phyloP scores from a whole-genome alignment of 2,888 invertebrate genomes.

The Lycophotia porphyrea region DNA sequence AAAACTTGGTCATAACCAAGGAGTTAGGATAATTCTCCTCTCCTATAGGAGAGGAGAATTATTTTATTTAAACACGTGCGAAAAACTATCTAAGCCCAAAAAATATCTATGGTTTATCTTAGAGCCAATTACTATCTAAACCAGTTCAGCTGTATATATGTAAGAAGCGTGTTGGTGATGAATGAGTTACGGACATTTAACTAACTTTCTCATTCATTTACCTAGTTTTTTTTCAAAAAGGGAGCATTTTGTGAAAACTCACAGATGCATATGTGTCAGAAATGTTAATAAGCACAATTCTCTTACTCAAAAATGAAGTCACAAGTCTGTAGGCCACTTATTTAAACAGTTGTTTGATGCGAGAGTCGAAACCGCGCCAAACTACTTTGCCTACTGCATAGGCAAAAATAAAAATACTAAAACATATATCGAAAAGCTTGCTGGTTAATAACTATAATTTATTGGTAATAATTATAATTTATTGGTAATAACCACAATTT shows the following conservation, averaged over 20 bases:
- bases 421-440: too few species aligned
- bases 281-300: background rate
- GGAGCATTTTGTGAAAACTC: background rate
- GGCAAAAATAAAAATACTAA: too few species aligned
- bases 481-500: too few species aligned
- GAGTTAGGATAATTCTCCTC: too few species aligned
- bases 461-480: too few species aligned
- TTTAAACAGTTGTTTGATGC: background rate
- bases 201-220: too few species aligned
- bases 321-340: background rate
- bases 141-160: background rate
- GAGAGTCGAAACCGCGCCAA: constrained; percentile 6
- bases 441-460: background rate
- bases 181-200: background rate
- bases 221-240: background rate
- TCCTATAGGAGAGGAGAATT: too few species aligned
- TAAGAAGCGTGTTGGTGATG: background rate
- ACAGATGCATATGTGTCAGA: background rate
- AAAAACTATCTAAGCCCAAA: background rate
- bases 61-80: background rate
- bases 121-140: background rate
- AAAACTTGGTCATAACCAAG: too few species aligned
- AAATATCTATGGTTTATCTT: background rate
- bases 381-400: too few species aligned
- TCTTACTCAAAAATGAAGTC: background rate